A percentile compares a stretch with the other conserved stretches of the same genome.
Evolutionary conservation across 1,140 invertebrate genomes (phyloP).

Genomic region (Orussus abietinus): DNA sequence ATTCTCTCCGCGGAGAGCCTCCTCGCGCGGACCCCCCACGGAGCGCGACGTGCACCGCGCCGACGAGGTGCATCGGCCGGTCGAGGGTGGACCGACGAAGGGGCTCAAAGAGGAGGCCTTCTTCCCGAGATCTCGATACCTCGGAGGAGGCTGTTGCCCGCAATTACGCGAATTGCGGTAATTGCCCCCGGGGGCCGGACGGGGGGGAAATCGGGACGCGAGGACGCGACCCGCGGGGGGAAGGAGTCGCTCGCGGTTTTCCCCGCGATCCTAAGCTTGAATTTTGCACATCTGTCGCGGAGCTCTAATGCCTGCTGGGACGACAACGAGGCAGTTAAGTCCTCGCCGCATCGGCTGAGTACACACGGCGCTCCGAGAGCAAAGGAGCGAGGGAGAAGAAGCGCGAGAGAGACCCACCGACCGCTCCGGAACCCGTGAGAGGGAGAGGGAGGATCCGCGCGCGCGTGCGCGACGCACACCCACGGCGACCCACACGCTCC

Average conservation of each 20-base stretch:
- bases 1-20: too few species aligned
- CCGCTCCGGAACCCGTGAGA: slow-evolving; percentile 12
- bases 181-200: too few species aligned
- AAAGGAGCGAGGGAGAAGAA: slow-evolving; percentile 22
- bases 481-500: slow-evolving; percentile 21
- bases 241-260: slow-evolving; percentile 15
- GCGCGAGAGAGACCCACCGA: slow-evolving; percentile 23
- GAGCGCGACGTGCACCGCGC: too few species aligned
- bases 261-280: slow-evolving; percentile 31
- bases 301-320: slow-evolving; percentile 37
- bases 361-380: slow-evolving; percentile 31
- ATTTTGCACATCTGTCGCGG: slow-evolving; percentile 48
- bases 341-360: slow-evolving; percentile 43
- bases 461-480: slow-evolving; percentile 19
- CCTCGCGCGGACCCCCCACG: too few species aligned
- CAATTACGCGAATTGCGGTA: too few species aligned
- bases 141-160: too few species aligned
- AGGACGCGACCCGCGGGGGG: too few species aligned
- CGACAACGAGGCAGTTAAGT: slow-evolving; percentile 48
- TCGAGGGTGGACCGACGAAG: too few species aligned
- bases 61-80: too few species aligned
- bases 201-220: too few species aligned
- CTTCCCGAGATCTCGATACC: too few species aligned
- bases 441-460: slow-evolving; percentile 18
- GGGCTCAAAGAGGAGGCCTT: too few species aligned